Conservation (phyloP, 2,888 invertebrate species). For the Hesperia comma region DNA sequence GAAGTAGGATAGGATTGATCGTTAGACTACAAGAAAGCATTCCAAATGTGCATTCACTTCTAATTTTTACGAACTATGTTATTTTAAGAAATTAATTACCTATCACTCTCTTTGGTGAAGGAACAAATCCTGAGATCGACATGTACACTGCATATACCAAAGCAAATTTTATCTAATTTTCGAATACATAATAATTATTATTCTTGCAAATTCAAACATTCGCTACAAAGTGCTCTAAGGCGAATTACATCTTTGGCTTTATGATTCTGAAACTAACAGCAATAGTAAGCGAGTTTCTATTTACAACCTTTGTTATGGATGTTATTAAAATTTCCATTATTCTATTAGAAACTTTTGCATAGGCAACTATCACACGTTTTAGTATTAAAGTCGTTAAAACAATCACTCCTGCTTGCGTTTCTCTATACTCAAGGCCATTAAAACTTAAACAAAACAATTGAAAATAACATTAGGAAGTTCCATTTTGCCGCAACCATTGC, state of each 20-base stretch:
- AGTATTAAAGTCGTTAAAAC: constrained; percentile 9
- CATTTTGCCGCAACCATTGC: background rate
- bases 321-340: background rate
- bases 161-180: too few relatives aligned
- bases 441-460: constrained; percentile 25
- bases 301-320: background rate
- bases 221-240: too few relatives aligned
- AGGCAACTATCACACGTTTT: background rate
- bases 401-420: constrained; percentile 1
- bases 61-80: too few relatives aligned
- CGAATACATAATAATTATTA: too few relatives aligned
- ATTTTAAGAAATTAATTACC: too few relatives aligned
- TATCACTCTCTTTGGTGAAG: too few relatives aligned
- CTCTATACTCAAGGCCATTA: constrained; percentile 15
- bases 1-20: too few relatives aligned
- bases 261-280: background rate
- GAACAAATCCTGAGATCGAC: too few relatives aligned
- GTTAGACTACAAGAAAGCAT: too few relatives aligned
- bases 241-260: background rate
- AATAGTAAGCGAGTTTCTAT: background rate
- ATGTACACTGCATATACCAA: too few relatives aligned
- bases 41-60: too few relatives aligned
- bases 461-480: constrained; percentile 16
- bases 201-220: too few relatives aligned
- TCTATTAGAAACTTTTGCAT: background rate